Evolutionary conservation across 2,888 invertebrate genomes (phyloP), one percentile per base, ranked within the genome.

Genomic region (Spialia ferax): DNA sequence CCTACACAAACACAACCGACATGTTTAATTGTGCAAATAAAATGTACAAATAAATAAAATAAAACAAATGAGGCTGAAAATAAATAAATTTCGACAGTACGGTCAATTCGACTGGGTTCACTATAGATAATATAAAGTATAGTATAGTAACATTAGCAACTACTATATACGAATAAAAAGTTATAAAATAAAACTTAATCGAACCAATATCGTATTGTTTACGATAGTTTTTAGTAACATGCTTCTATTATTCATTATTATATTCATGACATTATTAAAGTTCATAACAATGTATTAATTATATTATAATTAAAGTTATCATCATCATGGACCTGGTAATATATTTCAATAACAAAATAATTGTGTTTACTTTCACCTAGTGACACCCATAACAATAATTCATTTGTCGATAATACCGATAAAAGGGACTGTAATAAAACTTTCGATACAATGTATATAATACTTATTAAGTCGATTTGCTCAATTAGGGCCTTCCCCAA

Each of bases 281-380:
- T 20, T 48, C 13, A 48, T 18, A 20, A 48, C n/a, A 48, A 48
- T 20, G 48, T 48, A 20, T 20, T 48, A 48, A 48, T 20, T 48
- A 45, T 15, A 45, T 32, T 32, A 42, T 32, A 48, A 23, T 22
- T 38, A 6, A 56, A 35, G 22, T 23, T 38, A 57, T 59, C 15
- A 10, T 20, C 1, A 23, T n/a, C 23, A 18, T 4, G 10, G 60
- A 52, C 18, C 57, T 57, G 42, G 48, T 22, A 55, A 61, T 52
- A 64, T 68, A 67, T 60, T 42, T 52, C 38, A 60, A 54, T 66
- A 45, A 54, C 15, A 42, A 50, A 38, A 66, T 50, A 60, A 35
- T 57, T 60, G 18, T 64, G 48, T 32, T 61, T 61, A 63, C 26
- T 56, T 61, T 64, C 54, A 64, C 42, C 64, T 45, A 29, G 26